Conservation (phyloP, 2,888 invertebrate genomes). For the Phlogophora meticulosa region DNA sequence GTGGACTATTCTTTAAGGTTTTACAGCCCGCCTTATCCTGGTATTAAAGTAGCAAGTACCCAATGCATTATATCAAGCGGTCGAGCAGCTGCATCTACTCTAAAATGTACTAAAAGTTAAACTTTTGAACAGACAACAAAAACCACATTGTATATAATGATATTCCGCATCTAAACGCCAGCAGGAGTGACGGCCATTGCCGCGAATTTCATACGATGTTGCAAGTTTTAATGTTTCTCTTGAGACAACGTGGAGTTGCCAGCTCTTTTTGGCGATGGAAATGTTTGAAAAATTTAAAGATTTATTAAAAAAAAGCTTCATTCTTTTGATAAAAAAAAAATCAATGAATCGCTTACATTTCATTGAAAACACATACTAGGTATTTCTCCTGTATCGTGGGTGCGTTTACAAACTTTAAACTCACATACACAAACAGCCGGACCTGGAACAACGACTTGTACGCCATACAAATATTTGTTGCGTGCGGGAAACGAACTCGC, state of each 20-base stretch:
- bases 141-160: slow-evolving; percentile 56
- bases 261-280: slow-evolving; percentile 49
- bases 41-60: neutral
- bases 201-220: slow-evolving; percentile 44
- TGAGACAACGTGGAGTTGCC: slow-evolving; percentile 34
- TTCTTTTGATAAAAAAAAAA: too few species aligned
- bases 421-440: too few species aligned
- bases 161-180: slow-evolving; percentile 39
- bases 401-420: too few species aligned
- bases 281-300: slow-evolving; percentile 4
- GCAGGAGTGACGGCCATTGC: slow-evolving; percentile 26
- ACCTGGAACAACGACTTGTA: too few species aligned
- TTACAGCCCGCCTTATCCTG: neutral
- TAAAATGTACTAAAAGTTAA: slow-evolving; percentile 31
- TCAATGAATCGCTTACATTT: too few species aligned
- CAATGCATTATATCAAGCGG: slow-evolving; percentile 24
- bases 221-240: slow-evolving; percentile 53
- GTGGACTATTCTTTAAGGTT: too few species aligned
- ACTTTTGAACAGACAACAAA: slow-evolving; percentile 39
- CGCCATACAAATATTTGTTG: too few species aligned
- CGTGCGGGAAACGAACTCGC: too few species aligned
- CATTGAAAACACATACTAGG: too few species aligned
- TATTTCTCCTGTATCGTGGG: too few species aligned
- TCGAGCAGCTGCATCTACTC: slow-evolving; percentile 31
- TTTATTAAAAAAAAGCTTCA: slow-evolving; percentile 4